These are phyloP conservation scores for Coenonympha glycerion DNA, from an alignment of 2,888 invertebrate genomes.

Conservation along the genomic window DNA sequence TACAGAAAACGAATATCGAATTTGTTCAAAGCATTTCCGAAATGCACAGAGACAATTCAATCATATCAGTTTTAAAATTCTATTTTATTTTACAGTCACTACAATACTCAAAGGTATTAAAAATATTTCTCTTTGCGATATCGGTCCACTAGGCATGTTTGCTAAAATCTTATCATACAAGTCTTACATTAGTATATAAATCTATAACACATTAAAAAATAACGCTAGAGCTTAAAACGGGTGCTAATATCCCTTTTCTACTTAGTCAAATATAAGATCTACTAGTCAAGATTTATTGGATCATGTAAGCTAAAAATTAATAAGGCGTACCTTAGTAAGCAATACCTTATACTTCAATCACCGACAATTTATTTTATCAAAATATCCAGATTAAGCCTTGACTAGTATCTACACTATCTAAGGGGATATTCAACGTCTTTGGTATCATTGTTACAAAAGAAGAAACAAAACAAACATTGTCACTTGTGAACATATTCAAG, in stretches of 20 bases:
- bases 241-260: slow-evolving; percentile 47
- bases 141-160: slow-evolving; percentile 44
- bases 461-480: slow-evolving; percentile 45
- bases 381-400: not conserved
- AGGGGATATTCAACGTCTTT: slow-evolving; percentile 74
- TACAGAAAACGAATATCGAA: slow-evolving; percentile 29
- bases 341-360: not conserved
- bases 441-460: slow-evolving; percentile 72
- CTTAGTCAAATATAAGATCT: slow-evolving; percentile 32
- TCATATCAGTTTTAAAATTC: slow-evolving; percentile 11
- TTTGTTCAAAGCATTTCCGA: slow-evolving; percentile 36
- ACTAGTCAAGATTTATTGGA: slow-evolving; percentile 14
- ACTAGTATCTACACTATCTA: slow-evolving; percentile 32
- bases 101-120: slow-evolving; percentile 70
- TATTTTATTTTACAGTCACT: slow-evolving; percentile 26
- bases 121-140: slow-evolving; percentile 59
- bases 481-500: slow-evolving; percentile 48
- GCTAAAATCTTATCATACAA: slow-evolving; percentile 67
- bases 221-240: slow-evolving; percentile 47
- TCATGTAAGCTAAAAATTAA: not conserved
- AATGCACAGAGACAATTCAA: slow-evolving; percentile 29
- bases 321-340: too few species aligned
- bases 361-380: not conserved
- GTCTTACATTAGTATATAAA: slow-evolving; percentile 61
- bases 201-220: slow-evolving; percentile 64